phyloP scores from a whole-genome alignment of 2,888 invertebrate species.

The Caenorhabditis plicata region DNA sequence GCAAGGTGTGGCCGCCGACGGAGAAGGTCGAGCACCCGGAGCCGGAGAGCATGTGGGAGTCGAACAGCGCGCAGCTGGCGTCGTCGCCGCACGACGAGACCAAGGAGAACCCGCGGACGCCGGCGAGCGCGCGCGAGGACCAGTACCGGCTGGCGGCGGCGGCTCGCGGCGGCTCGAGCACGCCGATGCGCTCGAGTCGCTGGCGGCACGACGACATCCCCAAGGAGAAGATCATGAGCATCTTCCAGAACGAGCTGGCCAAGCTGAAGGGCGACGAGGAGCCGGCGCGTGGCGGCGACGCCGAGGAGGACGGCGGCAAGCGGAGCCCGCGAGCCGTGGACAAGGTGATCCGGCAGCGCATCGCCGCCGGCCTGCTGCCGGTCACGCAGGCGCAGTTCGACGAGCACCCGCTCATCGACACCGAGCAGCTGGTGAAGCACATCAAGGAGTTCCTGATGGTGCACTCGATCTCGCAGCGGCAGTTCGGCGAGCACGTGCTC shows the following conservation, averaged over 20 bases:
- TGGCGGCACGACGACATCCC: slow-evolving; percentile 92
- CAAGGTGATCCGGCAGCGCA: slow-evolving; percentile 34
- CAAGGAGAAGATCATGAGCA: slow-evolving; percentile 89
- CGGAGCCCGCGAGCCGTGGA: slow-evolving; percentile 5
- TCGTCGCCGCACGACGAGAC: background rate
- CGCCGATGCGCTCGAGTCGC: slow-evolving; percentile 68
- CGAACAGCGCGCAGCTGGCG: slow-evolving; percentile 14
- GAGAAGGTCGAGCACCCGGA: slow-evolving; percentile 60
- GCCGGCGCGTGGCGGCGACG: slow-evolving; percentile 67
- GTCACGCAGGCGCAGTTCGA: slow-evolving; percentile 99
- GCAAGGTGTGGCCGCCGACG: slow-evolving; percentile 50
- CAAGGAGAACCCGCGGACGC: background rate
- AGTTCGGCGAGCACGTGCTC: slow-evolving; percentile 96
- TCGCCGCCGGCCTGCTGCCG: slow-evolving; percentile 80
- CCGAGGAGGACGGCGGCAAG: slow-evolving; percentile 12
- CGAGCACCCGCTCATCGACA: slow-evolving; percentile 87
- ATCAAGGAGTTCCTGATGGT: slow-evolving; percentile 69
- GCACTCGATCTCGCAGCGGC: slow-evolving; percentile 81
- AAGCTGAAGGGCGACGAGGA: slow-evolving; percentile 77
- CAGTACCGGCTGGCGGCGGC: slow-evolving; percentile 36
- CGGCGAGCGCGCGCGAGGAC: slow-evolving; percentile 37
- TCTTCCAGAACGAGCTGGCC: slow-evolving; percentile 90
- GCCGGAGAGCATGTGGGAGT: slow-evolving; percentile 53
- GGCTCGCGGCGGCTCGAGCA: slow-evolving; percentile 9
- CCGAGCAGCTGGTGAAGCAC: slow-evolving; percentile 85